Evolutionary conservation across 1,140 invertebrate species (phyloP).

Genomic region (Aphelenchoides avenae): DNA sequence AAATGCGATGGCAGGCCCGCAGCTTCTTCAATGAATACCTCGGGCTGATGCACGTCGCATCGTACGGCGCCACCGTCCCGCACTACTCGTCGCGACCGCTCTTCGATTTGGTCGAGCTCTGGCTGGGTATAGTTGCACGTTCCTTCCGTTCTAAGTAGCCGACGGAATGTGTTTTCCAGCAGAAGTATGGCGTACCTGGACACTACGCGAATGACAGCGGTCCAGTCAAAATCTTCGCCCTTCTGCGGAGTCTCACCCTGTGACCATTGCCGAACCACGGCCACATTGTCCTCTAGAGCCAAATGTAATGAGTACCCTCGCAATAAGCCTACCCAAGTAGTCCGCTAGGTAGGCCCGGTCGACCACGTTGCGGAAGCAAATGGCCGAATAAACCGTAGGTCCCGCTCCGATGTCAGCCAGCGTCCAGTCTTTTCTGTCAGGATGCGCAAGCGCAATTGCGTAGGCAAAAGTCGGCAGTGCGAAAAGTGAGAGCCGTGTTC

Average conservation of each 20-base stretch:
- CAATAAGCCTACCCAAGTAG: conserved; percentile 39
- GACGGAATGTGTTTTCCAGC: conserved; percentile 9
- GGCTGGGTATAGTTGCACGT: background rate
- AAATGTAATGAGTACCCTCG: conserved; percentile 28
- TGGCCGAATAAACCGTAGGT: conserved; percentile 50
- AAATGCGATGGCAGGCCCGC: conserved; percentile 15
- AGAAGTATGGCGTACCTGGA: conserved; percentile 16
- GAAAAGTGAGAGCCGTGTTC: conserved; percentile 48
- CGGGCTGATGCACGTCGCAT: conserved; percentile 39
- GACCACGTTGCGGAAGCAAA: conserved; percentile 47
- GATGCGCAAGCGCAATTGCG: conserved; percentile 26
- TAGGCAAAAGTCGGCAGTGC: conserved; percentile 49
- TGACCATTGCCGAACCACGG: too few species aligned
- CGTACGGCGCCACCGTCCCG: conserved; percentile 44
- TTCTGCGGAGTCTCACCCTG: too few species aligned
- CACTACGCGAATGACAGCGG: conserved; percentile 13
- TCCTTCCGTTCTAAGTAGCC: conserved; percentile 24
- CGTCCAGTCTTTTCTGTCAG: conserved; percentile 25
- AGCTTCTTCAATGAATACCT: conserved; percentile 24
- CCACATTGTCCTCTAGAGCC: conserved; percentile 17
- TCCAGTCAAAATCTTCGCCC: conserved; percentile 29
- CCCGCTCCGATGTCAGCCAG: conserved; percentile 45
- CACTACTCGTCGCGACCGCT: conserved; percentile 18
- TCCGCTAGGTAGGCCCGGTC: conserved; percentile 41
- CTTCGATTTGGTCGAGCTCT: conserved; percentile 18